A percentile compares a stretch with the other conserved stretches of the same genome.
Conservation (phyloP, 1,140 invertebrate species). For the Centruroides sculpturatus region DNA sequence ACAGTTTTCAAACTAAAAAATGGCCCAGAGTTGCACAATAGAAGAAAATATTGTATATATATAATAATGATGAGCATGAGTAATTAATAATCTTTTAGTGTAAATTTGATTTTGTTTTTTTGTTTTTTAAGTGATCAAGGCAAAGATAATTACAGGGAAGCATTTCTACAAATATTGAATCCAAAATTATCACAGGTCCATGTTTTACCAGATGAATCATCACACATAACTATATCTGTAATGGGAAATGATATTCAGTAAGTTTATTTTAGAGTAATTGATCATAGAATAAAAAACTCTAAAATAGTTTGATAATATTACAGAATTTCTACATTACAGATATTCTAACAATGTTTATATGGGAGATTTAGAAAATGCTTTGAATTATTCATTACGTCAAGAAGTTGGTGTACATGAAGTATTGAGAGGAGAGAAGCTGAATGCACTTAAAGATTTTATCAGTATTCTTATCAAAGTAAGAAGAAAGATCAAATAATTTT, state of each 20-base stretch:
- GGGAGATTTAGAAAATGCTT: conserved; percentile 66
- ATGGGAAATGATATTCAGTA: neutral
- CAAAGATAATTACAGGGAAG: too few relatives aligned
- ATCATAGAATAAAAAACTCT: neutral
- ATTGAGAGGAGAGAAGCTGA: conserved; percentile 50
- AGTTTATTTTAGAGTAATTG: neutral
- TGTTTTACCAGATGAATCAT: too few relatives aligned
- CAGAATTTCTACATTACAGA: conserved; percentile 8
- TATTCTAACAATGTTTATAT: conserved; percentile 44
- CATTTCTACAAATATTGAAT: too few relatives aligned
- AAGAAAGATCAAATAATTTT: neutral
- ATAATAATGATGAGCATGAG: too few relatives aligned
- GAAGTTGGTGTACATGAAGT: conserved; percentile 54
- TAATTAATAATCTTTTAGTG: too few relatives aligned
- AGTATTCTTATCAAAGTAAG: conserved; percentile 41
- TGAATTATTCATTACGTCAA: conserved; percentile 59
- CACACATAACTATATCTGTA: too few relatives aligned
- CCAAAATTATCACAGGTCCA: too few relatives aligned
- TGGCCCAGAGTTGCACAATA: too few relatives aligned
- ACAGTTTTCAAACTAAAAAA: too few relatives aligned
- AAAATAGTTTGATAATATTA: conserved; percentile 6
- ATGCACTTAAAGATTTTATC: conserved; percentile 56
- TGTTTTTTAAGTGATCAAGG: too few relatives aligned
- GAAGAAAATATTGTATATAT: too few relatives aligned
- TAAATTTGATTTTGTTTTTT: too few relatives aligned